phyloP scores from a whole-genome alignment of 1,140 invertebrate genomes.

The Drosophila miranda region DNA sequence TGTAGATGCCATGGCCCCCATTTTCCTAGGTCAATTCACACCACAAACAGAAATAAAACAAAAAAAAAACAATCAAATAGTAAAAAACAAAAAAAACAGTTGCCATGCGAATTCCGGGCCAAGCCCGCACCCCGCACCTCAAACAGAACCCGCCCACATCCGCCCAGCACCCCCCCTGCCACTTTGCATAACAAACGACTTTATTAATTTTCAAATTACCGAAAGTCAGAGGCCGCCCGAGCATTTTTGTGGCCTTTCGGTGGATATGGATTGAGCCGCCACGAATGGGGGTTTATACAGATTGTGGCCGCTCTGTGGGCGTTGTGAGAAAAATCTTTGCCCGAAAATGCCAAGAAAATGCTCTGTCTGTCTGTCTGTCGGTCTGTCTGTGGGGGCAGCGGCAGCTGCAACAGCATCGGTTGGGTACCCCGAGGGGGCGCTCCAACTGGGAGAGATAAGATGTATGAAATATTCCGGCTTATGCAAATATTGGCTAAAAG shows the following conservation, averaged over 20 bases:
- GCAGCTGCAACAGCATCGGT: constrained; percentile 55
- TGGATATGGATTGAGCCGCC: constrained; percentile 58
- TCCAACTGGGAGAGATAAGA: constrained; percentile 21
- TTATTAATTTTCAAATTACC: constrained; percentile 81
- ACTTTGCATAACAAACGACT: constrained; percentile 81
- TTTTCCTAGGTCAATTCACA: constrained; percentile 53
- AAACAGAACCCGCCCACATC: constrained; percentile 33
- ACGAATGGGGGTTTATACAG: constrained; percentile 25
- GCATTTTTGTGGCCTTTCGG: constrained; percentile 77
- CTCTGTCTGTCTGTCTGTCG: background rate
- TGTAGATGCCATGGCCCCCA: constrained; percentile 51
- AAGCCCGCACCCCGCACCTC: constrained; percentile 31
- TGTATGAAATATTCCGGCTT: constrained; percentile 56
- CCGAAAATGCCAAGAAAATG: constrained; percentile 57
- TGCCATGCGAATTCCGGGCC: constrained; percentile 27
- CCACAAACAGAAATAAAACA: constrained; percentile 19
- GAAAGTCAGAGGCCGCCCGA: constrained; percentile 78
- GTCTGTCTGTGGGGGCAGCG: constrained; percentile 36
- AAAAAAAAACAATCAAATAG: background rate
- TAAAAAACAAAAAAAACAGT: constrained; percentile 43
- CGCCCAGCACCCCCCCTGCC: constrained; percentile 53
- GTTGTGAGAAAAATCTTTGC: constrained; percentile 72
- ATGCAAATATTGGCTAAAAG: constrained; percentile 78
- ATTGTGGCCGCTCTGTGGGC: constrained; percentile 45
- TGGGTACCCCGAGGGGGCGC: constrained; percentile 42